Percentiles rank a stretch among this genome's conserved stretches.
These are phyloP conservation scores for Tinamus major DNA, from an alignment of 2,797 vertebrate genomes.

Conservation along the genomic window DNA sequence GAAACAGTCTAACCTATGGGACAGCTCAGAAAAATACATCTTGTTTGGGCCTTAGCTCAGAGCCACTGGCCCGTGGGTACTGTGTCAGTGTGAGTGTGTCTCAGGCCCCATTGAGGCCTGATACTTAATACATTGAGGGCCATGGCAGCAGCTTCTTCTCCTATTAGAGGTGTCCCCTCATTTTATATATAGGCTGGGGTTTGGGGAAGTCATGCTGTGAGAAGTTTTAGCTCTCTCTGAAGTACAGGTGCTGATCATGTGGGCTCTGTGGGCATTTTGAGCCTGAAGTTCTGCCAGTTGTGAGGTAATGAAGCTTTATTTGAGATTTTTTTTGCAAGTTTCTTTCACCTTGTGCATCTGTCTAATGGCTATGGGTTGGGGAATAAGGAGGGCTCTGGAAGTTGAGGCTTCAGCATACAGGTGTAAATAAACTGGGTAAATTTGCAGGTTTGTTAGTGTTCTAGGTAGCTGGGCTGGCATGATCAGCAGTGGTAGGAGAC, in stretches of 20 bases:
- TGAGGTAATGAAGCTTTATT: accelerated
- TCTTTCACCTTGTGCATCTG: neutral
- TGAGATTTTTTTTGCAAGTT: neutral
- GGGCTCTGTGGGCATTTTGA: accelerated
- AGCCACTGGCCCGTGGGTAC: neutral
- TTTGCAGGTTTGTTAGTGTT: accelerated
- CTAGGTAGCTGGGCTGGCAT: neutral
- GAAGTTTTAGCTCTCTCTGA: accelerated
- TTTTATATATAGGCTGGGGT: neutral
- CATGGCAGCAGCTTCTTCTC: accelerated
- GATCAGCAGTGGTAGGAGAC: neutral
- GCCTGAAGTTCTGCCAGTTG: accelerated
- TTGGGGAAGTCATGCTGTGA: accelerated
- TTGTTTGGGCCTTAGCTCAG: accelerated
- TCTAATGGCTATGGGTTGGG: accelerated
- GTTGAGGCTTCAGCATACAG: accelerated
- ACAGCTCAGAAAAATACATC: accelerated
- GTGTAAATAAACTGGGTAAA: accelerated
- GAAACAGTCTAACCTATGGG: accelerated
- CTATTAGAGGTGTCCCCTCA: neutral
- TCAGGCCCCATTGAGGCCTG: neutral
- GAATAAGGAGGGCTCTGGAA: accelerated
- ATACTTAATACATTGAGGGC: accelerated
- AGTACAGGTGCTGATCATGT: accelerated
- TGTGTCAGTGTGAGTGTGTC: accelerated